phyloP scores from a whole-genome alignment of 2,888 invertebrate genomes.

The Imbricaverruca yamaguchii region DNA sequence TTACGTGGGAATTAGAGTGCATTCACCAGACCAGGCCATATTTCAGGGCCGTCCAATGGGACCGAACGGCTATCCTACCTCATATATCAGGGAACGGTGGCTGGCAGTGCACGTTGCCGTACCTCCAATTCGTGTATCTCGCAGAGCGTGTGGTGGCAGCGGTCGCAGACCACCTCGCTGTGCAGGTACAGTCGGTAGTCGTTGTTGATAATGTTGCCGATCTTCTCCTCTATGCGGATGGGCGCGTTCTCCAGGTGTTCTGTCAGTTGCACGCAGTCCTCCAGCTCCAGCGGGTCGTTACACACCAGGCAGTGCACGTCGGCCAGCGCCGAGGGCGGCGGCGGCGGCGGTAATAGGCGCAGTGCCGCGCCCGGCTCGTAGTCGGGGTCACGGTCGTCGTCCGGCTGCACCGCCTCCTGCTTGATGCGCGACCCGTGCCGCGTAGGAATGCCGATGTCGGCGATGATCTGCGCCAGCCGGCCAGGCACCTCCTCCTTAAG shows the following conservation, averaged over 20 bases:
- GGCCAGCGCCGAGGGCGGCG: neutral
- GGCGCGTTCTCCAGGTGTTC: neutral
- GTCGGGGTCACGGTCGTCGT: neutral
- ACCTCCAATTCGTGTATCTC: conserved; percentile 15
- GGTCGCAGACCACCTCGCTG: conserved; percentile 22
- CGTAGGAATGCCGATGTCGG: neutral
- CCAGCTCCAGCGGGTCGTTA: neutral
- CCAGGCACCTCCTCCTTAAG: neutral
- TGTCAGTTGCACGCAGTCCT: neutral
- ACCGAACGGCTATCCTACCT: no score
- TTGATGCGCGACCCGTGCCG: neutral
- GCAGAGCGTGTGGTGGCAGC: neutral
- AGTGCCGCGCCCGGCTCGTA: neutral
- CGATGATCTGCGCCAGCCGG: conserved; percentile 14
- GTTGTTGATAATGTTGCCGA: conserved; percentile 18
- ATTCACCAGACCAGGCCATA: no score
- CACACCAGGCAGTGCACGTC: conserved; percentile 18
- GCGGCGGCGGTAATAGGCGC: neutral
- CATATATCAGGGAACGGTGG: no score
- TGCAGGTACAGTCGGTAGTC: conserved; percentile 23
- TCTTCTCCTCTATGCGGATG: conserved; percentile 14
- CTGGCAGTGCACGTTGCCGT: no score
- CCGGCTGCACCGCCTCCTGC: neutral
- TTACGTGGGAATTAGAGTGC: no score
- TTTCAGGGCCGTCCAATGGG: no score